These are phyloP conservation scores for Calyptomena viridis DNA, from an alignment of 2,113 vertebrate species.

Conservation along the genomic window DNA sequence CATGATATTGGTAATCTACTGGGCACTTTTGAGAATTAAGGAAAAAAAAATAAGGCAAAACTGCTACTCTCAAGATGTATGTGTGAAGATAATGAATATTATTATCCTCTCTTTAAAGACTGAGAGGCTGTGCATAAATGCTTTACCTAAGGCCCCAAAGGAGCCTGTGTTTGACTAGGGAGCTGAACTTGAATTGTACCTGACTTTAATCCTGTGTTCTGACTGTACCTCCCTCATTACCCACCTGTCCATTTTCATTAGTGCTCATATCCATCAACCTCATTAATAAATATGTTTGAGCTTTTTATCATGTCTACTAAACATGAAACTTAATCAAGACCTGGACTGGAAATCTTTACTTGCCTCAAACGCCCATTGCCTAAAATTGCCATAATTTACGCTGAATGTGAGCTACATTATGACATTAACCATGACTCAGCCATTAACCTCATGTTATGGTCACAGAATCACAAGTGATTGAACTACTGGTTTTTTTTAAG, in stretches of 20 bases:
- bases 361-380: not conserved
- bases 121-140: slow-evolving; percentile 11
- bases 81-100: slow-evolving; percentile 36
- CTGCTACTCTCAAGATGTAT: not conserved
- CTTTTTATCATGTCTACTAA: slow-evolving; percentile 19
- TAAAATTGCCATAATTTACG: slow-evolving; percentile 9
- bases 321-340: not conserved
- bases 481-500: not conserved
- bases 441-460: slow-evolving; percentile 20
- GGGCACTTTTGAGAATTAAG: slow-evolving; percentile 6
- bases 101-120: slow-evolving; percentile 47
- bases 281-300: slow-evolving; percentile 32
- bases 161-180: slow-evolving; percentile 36
- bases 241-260: slow-evolving; percentile 58
- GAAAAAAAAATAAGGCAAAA: not conserved
- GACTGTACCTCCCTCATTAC: slow-evolving; percentile 50
- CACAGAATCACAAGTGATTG: not conserved
- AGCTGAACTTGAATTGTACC: slow-evolving; percentile 60
- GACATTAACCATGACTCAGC: not conserved
- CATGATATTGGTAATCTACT: not conserved
- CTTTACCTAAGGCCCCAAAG: slow-evolving; percentile 39
- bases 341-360: not conserved
- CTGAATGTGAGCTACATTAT: not conserved
- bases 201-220: slow-evolving; percentile 46
- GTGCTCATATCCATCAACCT: slow-evolving; percentile 15